These are phyloP conservation scores for Mormoops blainvillei DNA, from an alignment of 2,113 vertebrate species.

Conservation along the genomic window DNA sequence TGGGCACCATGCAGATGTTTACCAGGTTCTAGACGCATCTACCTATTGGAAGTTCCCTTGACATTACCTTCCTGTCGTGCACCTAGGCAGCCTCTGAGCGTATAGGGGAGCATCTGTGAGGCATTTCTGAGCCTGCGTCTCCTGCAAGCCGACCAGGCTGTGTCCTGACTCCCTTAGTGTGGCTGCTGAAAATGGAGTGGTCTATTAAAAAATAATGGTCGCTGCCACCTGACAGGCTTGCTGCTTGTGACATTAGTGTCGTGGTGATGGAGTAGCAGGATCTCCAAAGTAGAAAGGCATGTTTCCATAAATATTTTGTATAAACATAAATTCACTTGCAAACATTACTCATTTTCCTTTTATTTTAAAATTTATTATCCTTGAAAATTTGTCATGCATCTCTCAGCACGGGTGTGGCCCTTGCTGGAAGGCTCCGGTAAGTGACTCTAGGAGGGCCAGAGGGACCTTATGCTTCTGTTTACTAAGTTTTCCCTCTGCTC, in stretches of 20 bases:
- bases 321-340: slow-evolving; percentile 69
- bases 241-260: slow-evolving; percentile 71
- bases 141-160: slow-evolving; percentile 11
- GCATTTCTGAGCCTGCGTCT: neutral
- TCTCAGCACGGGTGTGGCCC: slow-evolving; percentile 39
- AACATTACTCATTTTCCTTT: slow-evolving; percentile 55
- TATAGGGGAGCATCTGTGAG: neutral
- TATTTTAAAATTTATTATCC: slow-evolving; percentile 22
- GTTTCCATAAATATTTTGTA: slow-evolving; percentile 73
- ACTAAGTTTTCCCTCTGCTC: neutral
- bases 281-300: slow-evolving; percentile 66
- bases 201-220: slow-evolving; percentile 78
- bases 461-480: neutral
- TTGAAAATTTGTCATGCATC: slow-evolving; percentile 46
- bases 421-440: neutral
- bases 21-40: neutral
- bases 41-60: neutral
- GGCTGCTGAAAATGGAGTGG: slow-evolving; percentile 73
- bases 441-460: slow-evolving; percentile 2
- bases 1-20: neutral
- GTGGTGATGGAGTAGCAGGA: slow-evolving; percentile 72
- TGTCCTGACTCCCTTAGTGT: slow-evolving; percentile 59
- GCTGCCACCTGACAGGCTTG: slow-evolving; percentile 52
- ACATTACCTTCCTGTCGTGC: accelerated
- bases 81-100: neutral